Conservation (phyloP, 2,888 invertebrate genomes). For the Didymodactylos carnosus region DNA sequence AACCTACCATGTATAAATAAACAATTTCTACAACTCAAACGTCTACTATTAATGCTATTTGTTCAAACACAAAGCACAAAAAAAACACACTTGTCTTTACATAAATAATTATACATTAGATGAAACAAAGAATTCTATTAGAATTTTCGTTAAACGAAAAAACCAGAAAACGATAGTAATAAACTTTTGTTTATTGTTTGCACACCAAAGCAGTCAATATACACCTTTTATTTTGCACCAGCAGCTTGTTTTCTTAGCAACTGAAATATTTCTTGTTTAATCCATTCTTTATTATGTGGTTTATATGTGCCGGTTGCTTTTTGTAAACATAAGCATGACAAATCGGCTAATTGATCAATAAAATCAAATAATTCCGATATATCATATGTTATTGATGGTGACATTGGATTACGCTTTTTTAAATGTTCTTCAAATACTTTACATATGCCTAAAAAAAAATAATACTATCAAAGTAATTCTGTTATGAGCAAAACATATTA, state of each 20-base stretch:
- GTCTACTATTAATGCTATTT: too few relatives aligned
- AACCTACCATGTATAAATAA: too few relatives aligned
- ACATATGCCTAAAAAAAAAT: conserved; percentile 51
- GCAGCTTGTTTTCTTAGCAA: conserved; percentile 52
- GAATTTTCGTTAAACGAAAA: too few relatives aligned
- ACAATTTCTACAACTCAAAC: too few relatives aligned
- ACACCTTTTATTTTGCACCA: not conserved
- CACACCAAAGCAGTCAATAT: too few relatives aligned
- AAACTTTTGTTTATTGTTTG: too few relatives aligned
- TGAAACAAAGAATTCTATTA: too few relatives aligned
- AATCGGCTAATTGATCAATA: conserved; percentile 78
- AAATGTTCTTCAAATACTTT: conserved; percentile 97
- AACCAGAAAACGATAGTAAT: too few relatives aligned
- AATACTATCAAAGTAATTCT: not conserved
- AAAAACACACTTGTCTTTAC: too few relatives aligned
- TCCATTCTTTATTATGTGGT: conserved; percentile 97
- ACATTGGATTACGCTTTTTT: conserved; percentile 77
- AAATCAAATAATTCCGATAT: conserved; percentile 94
- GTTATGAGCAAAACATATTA: too few relatives aligned
- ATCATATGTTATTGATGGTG: conserved; percentile 90
- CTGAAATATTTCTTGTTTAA: conserved; percentile 92
- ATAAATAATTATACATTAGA: too few relatives aligned
- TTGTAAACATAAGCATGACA: conserved; percentile 61
- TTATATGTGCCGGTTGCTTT: conserved; percentile 84
- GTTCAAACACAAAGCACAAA: too few relatives aligned